Conservation (phyloP, 2,113 vertebrate genomes). For the Cyprinodon tularosa region DNA sequence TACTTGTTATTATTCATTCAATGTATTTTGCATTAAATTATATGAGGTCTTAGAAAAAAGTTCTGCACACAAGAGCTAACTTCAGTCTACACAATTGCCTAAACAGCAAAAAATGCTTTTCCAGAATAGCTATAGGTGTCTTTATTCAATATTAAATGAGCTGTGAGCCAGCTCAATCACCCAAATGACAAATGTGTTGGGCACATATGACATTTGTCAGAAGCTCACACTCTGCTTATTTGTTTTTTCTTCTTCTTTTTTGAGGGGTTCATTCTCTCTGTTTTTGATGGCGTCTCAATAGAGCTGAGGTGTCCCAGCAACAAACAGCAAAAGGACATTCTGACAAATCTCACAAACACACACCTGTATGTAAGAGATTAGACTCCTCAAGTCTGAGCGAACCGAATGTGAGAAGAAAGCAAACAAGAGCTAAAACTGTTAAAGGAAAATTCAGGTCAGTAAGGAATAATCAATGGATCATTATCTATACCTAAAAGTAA, state of each 20-base stretch:
- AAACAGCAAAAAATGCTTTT: constrained; percentile 26
- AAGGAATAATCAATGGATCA: no score
- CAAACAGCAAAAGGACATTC: constrained; percentile 34
- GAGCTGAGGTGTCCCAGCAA: constrained; percentile 33
- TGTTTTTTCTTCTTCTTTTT: constrained; percentile 54
- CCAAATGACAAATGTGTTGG: constrained; percentile 60
- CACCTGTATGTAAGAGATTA: constrained; percentile 65
- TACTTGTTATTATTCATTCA: constrained; percentile 43
- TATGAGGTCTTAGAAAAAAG: neutral
- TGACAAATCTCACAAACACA: constrained; percentile 64
- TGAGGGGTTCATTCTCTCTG: constrained; percentile 45
- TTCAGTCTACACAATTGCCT: constrained; percentile 28
- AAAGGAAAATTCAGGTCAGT: no score
- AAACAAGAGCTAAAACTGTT: constrained; percentile 42
- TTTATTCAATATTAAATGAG: constrained; percentile 65
- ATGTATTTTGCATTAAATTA: constrained; percentile 56
- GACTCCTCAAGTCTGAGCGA: constrained; percentile 48
- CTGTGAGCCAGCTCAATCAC: constrained; percentile 64
- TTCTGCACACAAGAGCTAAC: constrained; percentile 21
- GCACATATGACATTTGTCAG: constrained; percentile 59
- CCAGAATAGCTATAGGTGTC: constrained; percentile 54
- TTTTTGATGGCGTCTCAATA: constrained; percentile 62
- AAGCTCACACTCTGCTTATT: constrained; percentile 33
- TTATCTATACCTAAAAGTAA: no score
- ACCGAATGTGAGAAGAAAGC: constrained; percentile 42